Base-by-base conservation (phyloP, 2,113 vertebrate species). In the Peromyscus maniculatus region DNA sequence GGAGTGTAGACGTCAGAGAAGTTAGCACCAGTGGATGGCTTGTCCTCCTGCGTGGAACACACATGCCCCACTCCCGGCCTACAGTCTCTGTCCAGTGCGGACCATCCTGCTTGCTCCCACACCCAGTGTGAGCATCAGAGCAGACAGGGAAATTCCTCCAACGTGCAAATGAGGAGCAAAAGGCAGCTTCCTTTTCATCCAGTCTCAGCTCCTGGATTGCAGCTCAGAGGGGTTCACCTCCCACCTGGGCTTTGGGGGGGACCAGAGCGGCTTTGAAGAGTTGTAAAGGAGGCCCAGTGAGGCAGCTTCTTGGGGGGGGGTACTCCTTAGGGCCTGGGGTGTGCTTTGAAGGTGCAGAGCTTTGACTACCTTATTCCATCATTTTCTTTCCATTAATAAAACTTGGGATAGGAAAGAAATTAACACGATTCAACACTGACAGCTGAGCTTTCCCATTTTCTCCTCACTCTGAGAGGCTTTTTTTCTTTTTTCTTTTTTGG, bases 341-440 rank as follows among this genome's bases (percentile, higher is more conserved):
- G 16, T 0, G 36, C 88, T 49, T 72, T 62, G 43, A 87, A 95
- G 88, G 96, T 39, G 36, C 4, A 4, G 24, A 82, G 90, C 7
- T 87, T 89, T 66, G 95, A 31, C 6, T 75, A 3, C 5, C 77
- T 92, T 31, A 8, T 78, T 7, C 94, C 75, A 46, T 96, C 57
- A 1, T n/a, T 93, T 77, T 83, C 84, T 84, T 86, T 26, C 39
- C 72, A 79, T 97, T 94, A 97, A 83, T 93, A 75, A 96, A 93
- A 91, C 64, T 90, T 75, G 91, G 78, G 66, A 82, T 57, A 75
- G 74, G 90, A 93, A 78, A 33, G 78, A 33, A 59, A 22, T 75
- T 24, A 36, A 52, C 55, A 5, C 9, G 12, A 77, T 87, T 96
- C 95, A 62, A 22, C 64, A 0, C 6, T 59, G 93, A 57, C 78